Evolutionary conservation across 1,140 invertebrate genomes (phyloP), one percentile per base, ranked within the genome.

Genomic region (Hycleus phaleratus): DNA sequence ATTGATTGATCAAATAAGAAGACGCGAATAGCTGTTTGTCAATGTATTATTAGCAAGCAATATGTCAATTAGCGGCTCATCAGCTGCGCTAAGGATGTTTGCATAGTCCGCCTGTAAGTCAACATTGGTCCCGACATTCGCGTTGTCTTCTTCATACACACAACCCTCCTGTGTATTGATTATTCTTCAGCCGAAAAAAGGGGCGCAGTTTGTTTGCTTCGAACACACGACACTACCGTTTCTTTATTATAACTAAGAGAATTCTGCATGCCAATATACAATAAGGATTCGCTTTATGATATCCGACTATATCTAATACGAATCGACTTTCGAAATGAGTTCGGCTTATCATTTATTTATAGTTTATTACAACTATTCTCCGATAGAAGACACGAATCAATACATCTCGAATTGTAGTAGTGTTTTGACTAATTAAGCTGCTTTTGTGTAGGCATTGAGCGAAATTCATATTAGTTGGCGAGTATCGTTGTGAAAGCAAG

Each of bases 101-200:
- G 58, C 49, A 46, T 46, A 49, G 46, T 53, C 42, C 52, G 45
- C 46, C 46, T 54, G 46, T 59, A 52, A 47, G 58, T 59, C 52
- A 57, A 59, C 58, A 59, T 54, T 44, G 46, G 51, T 54, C 40
- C 44, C 40, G 49, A 39, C 49, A 46, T 49, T 53, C 47, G 48
- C 49, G 47, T 55, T 59, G 50, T 53, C 58, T 53, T 59, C 58
- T 49, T 53, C 18, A 18, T 18, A 18, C 18, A 32, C 7, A 47
- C 58, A 60, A 48, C 58, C 52, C 58, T 55, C 53, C 50, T 47
- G 52, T 60, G 58, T 60, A 60, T 60, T 60, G 58, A 60, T 60
- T 55, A 60, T 60, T 53, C 58, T 56, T 42, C 50, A 49, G 18
- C 18, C 18, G 18, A 18, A 18, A 18, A 52, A 50, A 60, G 58